phyloP scores from a whole-genome alignment of 2,113 vertebrate species.

The Meriones unguiculatus region DNA sequence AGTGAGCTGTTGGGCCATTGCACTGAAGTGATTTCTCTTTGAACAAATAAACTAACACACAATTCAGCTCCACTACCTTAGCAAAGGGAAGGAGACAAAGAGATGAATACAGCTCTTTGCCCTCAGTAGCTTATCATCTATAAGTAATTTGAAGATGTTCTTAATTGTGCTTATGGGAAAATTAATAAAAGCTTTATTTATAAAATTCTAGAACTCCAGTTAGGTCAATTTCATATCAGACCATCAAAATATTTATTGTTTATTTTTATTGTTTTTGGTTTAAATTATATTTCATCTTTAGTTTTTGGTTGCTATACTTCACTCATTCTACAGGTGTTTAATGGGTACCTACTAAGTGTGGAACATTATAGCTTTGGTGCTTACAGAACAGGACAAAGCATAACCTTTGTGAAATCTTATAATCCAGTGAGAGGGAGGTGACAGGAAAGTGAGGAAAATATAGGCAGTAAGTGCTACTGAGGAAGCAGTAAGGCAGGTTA shows the following conservation, averaged over 20 bases:
- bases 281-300: neutral
- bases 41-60: constrained; percentile 65
- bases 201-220: constrained; percentile 52
- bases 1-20: constrained; percentile 48
- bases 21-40: constrained; percentile 56
- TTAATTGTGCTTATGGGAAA: constrained; percentile 12
- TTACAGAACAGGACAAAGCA: neutral
- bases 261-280: constrained; percentile 6
- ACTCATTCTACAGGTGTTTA: constrained; percentile 9
- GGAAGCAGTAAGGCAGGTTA: neutral
- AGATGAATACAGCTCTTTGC: constrained; percentile 18
- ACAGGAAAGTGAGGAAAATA: neutral
- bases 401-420: neutral
- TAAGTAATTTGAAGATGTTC: constrained; percentile 2
- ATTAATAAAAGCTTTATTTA: constrained; percentile 2
- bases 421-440: neutral
- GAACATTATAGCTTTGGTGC: neutral
- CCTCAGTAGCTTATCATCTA: neutral
- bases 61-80: constrained; percentile 12
- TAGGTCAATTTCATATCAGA: constrained; percentile 26
- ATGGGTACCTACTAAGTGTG: neutral
- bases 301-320: neutral
- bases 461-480: neutral
- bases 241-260: neutral
- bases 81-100: neutral